Base-by-base conservation (phyloP, 1,140 invertebrate genomes). In the Drosophila prosaltans region DNA sequence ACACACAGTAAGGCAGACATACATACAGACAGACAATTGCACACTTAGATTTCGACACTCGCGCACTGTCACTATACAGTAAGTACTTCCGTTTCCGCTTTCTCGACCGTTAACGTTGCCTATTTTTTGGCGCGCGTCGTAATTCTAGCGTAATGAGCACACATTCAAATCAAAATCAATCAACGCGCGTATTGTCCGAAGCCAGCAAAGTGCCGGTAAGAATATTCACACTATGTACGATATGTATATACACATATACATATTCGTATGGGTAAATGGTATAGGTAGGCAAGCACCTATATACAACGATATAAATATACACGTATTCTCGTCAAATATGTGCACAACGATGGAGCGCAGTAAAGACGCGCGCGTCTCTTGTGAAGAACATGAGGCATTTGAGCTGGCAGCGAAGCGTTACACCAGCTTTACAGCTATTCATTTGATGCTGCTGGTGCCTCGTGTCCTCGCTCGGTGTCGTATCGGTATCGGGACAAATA, bases 131-230 rank as follows among this genome's bases (percentile, higher is more conserved):
- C 83, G 83, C 82, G 71, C 79, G 83, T 69, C 82, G 82, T 81
- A 3, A 75, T 76, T 2, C 32, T 7, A 36, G 82, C 83, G 76
- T 86, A 86, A 86, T 84, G 83, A 86, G 83, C 73, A 70, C 70
- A 72, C 76, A 86, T 83, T 88, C 70, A 86, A 89, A 88, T 83
- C 83, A 83, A 86, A 89, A 86, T 86, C 83, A 86, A 86, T 86
- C 83, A 86, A 77, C 73, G 57, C 63, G 63, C 72, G 48, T 82
- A 88, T 88, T 86, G 82, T 77, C 65, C 41, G 75, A 74, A 68
- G 66, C 72, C 72, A 59, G 54, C 48, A 61, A 82, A 66, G 28
- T 51, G 65, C 36, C 64, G 45, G 69, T 30, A 36, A 65, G 55
- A 72, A 65, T n/a, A n/a, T 26, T 10, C 11, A 61, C n/a, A 26